A percentile compares a stretch with the other conserved stretches of the same genome.
phyloP scores from a whole-genome alignment of 2,797 vertebrate genomes.

The Chaetophractus vellerosus region DNA sequence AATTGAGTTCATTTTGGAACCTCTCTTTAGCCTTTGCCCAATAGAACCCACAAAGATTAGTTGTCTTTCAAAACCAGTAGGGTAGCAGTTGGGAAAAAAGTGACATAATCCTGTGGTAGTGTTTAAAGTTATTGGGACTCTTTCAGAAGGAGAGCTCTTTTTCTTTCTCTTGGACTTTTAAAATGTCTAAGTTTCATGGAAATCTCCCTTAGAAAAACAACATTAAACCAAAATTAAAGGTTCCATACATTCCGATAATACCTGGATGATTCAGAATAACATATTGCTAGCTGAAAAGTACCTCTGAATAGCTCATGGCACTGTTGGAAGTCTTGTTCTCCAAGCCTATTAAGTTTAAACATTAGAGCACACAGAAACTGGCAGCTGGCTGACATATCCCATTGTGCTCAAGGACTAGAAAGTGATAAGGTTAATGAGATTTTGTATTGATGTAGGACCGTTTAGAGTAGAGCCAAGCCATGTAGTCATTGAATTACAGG shows the following conservation, averaged over 20 bases:
- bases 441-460: constrained; percentile 62
- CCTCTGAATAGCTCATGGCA: constrained; percentile 62
- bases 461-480: neutral
- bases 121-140: neutral
- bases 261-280: constrained; percentile 63
- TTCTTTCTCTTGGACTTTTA: constrained; percentile 44
- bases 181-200: constrained; percentile 59
- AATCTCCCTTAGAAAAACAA: constrained; percentile 63
- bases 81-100: neutral
- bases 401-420: constrained; percentile 82
- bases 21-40: neutral
- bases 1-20: constrained; percentile 20
- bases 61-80: constrained; percentile 57
- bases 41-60: constrained; percentile 1
- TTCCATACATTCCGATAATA: constrained; percentile 73
- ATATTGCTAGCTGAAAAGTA: constrained; percentile 65
- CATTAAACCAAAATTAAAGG: constrained; percentile 71
- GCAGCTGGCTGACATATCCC: constrained; percentile 72
- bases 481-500: constrained; percentile 24
- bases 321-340: constrained; percentile 76
- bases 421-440: constrained; percentile 84
- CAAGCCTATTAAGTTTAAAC: constrained; percentile 72
- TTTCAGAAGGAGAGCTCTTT: neutral
- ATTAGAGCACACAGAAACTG: constrained; percentile 68
- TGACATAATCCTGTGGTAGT: neutral